Evolutionary conservation across 2,113 vertebrate species (phyloP).

Genomic region (Ailuropoda melanoleuca): DNA sequence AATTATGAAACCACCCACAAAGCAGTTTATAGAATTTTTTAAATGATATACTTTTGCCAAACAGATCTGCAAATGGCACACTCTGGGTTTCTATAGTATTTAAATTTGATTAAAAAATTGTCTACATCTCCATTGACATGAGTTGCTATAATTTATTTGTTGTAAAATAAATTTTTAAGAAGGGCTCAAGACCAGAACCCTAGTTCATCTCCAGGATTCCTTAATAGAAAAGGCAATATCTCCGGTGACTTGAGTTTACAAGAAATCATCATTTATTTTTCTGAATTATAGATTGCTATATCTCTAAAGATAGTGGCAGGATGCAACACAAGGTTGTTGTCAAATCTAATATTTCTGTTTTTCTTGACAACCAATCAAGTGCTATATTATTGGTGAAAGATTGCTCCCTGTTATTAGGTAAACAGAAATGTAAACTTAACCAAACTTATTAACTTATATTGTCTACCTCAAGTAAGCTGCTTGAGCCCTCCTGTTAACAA

Average conservation of each 20-base stretch:
- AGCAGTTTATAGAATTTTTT: constrained; percentile 17
- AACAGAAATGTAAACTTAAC: background rate
- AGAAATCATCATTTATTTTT: constrained; percentile 32
- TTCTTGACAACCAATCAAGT: background rate
- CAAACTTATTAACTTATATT: background rate
- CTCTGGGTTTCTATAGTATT: background rate
- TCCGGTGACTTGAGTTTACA: constrained; percentile 34
- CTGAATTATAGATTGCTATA: constrained; percentile 38
- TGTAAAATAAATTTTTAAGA: constrained; percentile 54
- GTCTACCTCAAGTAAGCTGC: background rate
- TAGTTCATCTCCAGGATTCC: constrained; percentile 33
- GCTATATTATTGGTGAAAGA: background rate
- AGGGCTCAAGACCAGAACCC: background rate
- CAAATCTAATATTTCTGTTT: background rate
- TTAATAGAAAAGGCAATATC: background rate
- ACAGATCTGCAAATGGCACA: background rate
- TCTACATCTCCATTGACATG: background rate
- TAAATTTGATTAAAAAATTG: background rate
- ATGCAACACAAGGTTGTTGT: background rate
- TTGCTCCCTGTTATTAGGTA: background rate
- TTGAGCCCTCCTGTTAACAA: background rate
- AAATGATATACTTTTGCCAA: background rate
- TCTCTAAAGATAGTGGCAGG: background rate
- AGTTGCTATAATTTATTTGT: background rate
- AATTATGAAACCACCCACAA: constrained; percentile 13